phyloP scores from a whole-genome alignment of 2,113 vertebrate genomes.

The Chauna torquata region DNA sequence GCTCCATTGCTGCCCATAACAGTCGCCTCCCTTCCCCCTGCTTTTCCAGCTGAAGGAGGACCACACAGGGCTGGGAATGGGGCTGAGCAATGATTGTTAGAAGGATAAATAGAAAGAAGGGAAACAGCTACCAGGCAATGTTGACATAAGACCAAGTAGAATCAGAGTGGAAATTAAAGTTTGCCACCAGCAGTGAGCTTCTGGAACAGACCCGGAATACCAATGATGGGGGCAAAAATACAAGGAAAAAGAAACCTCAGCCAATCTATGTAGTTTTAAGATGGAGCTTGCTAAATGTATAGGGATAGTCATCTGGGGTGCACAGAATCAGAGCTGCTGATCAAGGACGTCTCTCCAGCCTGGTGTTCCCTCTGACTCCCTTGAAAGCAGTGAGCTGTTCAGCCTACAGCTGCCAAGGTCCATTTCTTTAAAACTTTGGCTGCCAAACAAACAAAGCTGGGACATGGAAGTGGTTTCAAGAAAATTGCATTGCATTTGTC shows the following conservation, averaged over 20 bases:
- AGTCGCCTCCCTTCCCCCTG: not conserved
- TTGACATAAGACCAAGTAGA: constrained; percentile 37
- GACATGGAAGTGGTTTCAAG: not conserved
- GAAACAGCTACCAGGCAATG: constrained; percentile 35
- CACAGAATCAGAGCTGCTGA: not conserved
- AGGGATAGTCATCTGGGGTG: not conserved
- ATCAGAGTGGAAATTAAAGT: constrained; percentile 36
- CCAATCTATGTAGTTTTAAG: not conserved
- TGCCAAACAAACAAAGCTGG: not conserved
- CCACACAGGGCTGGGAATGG: constrained; percentile 43
- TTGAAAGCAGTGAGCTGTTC: not conserved
- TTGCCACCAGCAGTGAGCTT: constrained; percentile 37
- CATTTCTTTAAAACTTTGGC: not conserved
- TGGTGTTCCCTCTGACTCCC: not conserved
- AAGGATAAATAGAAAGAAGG: constrained; percentile 39
- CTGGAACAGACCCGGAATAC: not conserved
- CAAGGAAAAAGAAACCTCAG: not conserved
- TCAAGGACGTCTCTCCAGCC: not conserved
- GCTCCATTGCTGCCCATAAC: not conserved
- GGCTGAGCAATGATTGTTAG: constrained; percentile 17
- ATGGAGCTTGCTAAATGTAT: not conserved
- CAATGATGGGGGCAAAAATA: not conserved
- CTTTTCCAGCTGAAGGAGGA: constrained; percentile 28
- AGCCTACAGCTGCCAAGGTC: not conserved
- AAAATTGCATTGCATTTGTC: not conserved